A percentile compares a stretch with the other conserved stretches of the same genome.
Evolutionary conservation across 2,113 vertebrate genomes (phyloP).

Genomic region (Dicaeum eximium): DNA sequence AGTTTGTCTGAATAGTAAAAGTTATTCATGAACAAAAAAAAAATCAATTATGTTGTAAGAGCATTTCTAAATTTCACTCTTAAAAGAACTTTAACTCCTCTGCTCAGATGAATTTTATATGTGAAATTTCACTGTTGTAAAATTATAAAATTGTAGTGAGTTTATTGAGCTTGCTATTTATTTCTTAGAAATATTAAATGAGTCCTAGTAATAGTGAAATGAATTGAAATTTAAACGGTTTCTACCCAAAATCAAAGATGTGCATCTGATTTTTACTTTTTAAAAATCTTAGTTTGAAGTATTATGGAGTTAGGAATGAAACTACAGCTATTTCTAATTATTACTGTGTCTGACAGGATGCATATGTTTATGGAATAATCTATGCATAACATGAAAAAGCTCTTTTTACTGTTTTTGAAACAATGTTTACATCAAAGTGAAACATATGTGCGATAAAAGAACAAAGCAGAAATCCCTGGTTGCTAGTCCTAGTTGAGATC

Average conservation of each 20-base stretch:
- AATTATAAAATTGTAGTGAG: not conserved
- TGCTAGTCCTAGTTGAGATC: constrained; percentile 14
- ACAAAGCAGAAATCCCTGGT: constrained; percentile 46
- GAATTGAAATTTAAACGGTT: not conserved
- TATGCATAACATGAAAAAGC: constrained; percentile 42
- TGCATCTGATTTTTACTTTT: not conserved
- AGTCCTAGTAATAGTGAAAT: not conserved
- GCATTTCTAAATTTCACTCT: not conserved
- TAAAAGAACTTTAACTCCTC: not conserved
- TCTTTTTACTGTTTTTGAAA: constrained; percentile 45
- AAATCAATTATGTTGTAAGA: not conserved
- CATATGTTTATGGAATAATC: constrained; percentile 57
- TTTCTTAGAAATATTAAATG: not conserved
- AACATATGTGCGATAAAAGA: constrained; percentile 59
- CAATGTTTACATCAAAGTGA: constrained; percentile 56
- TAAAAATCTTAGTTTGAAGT: not conserved
- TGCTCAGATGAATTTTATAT: not conserved
- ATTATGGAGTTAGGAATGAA: not conserved
- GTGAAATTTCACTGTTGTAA: not conserved
- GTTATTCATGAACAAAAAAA: not conserved
- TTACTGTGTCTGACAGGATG: constrained; percentile 45
- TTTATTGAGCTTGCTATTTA: not conserved
- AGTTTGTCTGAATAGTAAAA: not conserved
- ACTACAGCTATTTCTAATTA: constrained; percentile 53
- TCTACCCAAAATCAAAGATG: not conserved